Evolutionary conservation across 2,113 vertebrate species (phyloP), one percentile per base, ranked within the genome.

Genomic region (Apeltes quadracus): DNA sequence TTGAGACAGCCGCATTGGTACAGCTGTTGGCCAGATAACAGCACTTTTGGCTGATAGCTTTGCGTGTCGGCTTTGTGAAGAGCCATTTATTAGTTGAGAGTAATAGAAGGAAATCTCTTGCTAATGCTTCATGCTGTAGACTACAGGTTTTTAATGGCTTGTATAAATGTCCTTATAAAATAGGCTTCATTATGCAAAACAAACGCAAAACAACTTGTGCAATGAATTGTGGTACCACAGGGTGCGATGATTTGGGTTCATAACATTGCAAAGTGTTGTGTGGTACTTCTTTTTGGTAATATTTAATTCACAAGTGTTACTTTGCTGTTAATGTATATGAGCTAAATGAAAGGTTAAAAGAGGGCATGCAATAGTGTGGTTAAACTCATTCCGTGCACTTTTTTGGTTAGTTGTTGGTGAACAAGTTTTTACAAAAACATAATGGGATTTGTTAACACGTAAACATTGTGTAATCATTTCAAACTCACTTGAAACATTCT

Each of bases 61-160:
- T 65, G 7, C 27, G 57, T 57, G 59, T 63, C 2, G 6, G 62
- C 59, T 51, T 43, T 73, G 46, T 53, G 41, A 46, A 69, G 29
- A 74, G 46, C 53, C 18, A 36, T 56, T 74, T 63, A 56, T 56
- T 38, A 48, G 13, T 27, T 54, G 16, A 56, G 59, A 7, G 68
- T 78, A 59, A 57, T 32, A 39, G 34, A 44, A 20, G 58, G 29
- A 75, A 82, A 76, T 55, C 41, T 29, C 11, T 27, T 72, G 75
- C 7, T 61, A 72, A 67, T 63, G 53, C 25, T 16, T 74, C 22
- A 57, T 46, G 27, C 22, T n/a, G 54, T 9, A 44, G 43, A 50
- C 22, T 55, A 25, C 36, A 74, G 8, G 11, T 20, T 72, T 72
- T 59, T 7, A 46, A 36, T 48, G 6, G n/a, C 50, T 61, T 63